These are phyloP conservation scores for Atrichornis clamosus DNA, from an alignment of 2,113 vertebrate species.

Conservation along the genomic window DNA sequence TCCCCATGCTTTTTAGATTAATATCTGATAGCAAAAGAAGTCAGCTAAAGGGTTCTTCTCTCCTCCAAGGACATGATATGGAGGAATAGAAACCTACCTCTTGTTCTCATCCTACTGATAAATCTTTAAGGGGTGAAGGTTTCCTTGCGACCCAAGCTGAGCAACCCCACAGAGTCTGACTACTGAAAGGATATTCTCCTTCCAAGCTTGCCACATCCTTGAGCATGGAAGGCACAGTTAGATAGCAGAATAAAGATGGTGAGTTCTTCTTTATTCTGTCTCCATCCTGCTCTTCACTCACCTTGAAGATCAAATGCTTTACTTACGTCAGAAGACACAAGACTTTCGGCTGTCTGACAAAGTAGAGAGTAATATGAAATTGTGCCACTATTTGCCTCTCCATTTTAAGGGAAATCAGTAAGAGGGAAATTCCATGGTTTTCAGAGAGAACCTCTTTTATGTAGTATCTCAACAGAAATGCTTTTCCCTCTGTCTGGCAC, in stretches of 20 bases:
- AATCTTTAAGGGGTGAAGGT: neutral
- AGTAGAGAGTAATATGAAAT: neutral
- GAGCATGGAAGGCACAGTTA: slow-evolving; percentile 14
- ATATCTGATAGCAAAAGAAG: neutral
- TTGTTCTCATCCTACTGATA: neutral
- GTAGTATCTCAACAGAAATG: neutral
- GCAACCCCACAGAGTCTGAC: neutral
- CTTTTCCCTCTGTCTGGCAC: neutral
- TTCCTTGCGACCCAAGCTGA: neutral
- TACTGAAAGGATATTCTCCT: slow-evolving; percentile 54
- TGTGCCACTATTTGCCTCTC: neutral
- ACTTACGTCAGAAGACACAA: neutral
- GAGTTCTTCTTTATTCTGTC: neutral
- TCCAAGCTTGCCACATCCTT: neutral
- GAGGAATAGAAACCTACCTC: neutral
- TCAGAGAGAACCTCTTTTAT: neutral
- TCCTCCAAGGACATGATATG: neutral
- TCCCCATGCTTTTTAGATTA: neutral
- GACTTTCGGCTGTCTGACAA: neutral
- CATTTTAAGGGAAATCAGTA: neutral
- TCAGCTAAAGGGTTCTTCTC: neutral
- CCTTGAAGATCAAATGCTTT: neutral
- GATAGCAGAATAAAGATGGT: slow-evolving; percentile 50
- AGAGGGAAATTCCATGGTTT: neutral
- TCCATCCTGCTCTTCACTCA: neutral